Conservation (phyloP, 2,797 vertebrate species). For the Takifugu ocellatus region DNA sequence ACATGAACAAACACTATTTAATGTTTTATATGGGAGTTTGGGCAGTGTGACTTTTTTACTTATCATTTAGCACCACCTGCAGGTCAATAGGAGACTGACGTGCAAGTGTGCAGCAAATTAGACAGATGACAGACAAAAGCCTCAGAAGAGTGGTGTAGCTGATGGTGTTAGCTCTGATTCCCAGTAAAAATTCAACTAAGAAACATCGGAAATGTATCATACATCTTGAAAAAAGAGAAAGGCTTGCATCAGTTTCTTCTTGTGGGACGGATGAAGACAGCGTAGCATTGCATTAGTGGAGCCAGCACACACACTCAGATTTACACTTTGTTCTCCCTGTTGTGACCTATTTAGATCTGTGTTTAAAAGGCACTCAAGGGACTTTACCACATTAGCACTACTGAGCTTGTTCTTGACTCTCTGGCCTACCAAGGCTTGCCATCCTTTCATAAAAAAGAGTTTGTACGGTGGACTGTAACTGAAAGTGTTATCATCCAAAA, state of each 20-base stretch:
- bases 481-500: constrained; percentile 38
- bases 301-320: constrained; percentile 37
- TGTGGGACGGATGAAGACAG: constrained; percentile 54
- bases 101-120: constrained; percentile 25
- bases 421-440: constrained; percentile 34
- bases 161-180: constrained; percentile 9
- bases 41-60: constrained; percentile 42
- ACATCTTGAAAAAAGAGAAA: constrained; percentile 34
- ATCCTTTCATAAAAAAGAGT: constrained; percentile 37
- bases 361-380: constrained; percentile 64
- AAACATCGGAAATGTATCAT: constrained; percentile 33
- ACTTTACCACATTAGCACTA: constrained; percentile 50
- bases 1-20: too few relatives aligned
- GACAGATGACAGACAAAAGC: constrained; percentile 8
- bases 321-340: constrained; percentile 48
- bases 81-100: constrained; percentile 79
- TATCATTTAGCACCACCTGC: constrained; percentile 93
- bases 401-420: constrained; percentile 29
- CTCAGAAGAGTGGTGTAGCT: constrained; percentile 7
- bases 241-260: constrained; percentile 47
- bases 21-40: too few relatives aligned
- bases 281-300: constrained; percentile 44
- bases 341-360: constrained; percentile 72
- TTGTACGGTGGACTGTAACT: constrained; percentile 35
- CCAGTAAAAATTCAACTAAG: not conserved